Evolutionary conservation across 2,888 invertebrate species (phyloP).

Genomic region (Standfussiana lucernea): DNA sequence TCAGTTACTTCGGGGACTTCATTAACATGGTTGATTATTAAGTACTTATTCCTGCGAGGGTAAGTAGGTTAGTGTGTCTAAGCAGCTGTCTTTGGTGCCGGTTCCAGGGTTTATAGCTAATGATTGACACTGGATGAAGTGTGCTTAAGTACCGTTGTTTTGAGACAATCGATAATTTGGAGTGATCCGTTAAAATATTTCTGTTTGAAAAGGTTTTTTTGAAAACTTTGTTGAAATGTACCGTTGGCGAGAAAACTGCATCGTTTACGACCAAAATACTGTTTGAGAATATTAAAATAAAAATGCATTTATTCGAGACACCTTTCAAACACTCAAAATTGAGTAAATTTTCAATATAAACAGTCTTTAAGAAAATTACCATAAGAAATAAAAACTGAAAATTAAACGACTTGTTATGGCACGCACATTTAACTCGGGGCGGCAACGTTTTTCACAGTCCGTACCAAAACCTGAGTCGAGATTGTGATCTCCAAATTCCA

Average conservation of each 20-base stretch:
- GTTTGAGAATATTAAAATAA: not conserved
- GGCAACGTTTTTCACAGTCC: slow-evolving; percentile 57
- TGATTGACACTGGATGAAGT: slow-evolving; percentile 13
- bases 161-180: not conserved
- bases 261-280: slow-evolving; percentile 1
- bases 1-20: slow-evolving; percentile 28
- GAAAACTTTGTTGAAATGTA: not conserved
- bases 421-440: slow-evolving; percentile 50
- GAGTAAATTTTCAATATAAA: slow-evolving; percentile 22
- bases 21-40: slow-evolving; percentile 22
- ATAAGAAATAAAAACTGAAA: slow-evolving; percentile 30
- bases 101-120: slow-evolving; percentile 34
- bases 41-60: slow-evolving; percentile 13
- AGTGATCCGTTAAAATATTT: not conserved
- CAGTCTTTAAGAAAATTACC: slow-evolving; percentile 37
- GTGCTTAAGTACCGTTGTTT: slow-evolving; percentile 12
- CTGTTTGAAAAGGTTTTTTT: not conserved
- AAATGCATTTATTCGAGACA: slow-evolving; percentile 8
- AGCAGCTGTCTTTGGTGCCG: slow-evolving; percentile 50
- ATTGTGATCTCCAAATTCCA: slow-evolving; percentile 73
- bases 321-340: slow-evolving; percentile 8
- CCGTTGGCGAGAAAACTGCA: not conserved
- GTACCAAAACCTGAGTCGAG: slow-evolving; percentile 55
- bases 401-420: slow-evolving; percentile 45
- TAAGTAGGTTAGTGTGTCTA: slow-evolving; percentile 49